phyloP scores from a whole-genome alignment of 2,113 vertebrate species.

The Capreolus pygargus region DNA sequence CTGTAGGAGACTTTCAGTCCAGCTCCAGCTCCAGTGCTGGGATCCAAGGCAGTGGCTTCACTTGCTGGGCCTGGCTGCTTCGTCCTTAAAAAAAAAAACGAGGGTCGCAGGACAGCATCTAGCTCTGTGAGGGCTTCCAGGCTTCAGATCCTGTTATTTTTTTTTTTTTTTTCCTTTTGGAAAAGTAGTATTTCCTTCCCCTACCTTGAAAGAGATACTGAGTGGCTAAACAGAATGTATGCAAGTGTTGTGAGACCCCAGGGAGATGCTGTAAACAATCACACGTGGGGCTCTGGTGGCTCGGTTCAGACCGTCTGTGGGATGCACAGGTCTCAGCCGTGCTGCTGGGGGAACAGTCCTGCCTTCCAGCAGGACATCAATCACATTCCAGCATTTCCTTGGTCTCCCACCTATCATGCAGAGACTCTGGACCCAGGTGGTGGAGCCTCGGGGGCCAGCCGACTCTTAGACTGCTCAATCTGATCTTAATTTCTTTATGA shows the following conservation, averaged over 20 bases:
- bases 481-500: not conserved
- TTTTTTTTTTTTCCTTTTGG: not conserved
- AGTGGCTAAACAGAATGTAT: not conserved
- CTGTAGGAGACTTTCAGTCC: not conserved
- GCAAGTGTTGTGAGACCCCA: not conserved
- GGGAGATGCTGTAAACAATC: not conserved
- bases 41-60: not conserved
- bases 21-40: not conserved
- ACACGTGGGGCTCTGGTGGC: fast-evolving
- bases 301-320: not conserved
- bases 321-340: fast-evolving
- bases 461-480: not conserved
- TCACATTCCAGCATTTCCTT: not conserved
- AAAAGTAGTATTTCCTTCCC: not conserved
- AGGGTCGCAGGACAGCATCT: not conserved
- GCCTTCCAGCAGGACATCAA: not conserved
- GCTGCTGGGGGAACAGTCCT: not conserved
- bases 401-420: not conserved
- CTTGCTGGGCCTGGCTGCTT: not conserved
- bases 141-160: not conserved
- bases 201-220: not conserved
- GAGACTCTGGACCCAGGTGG: fast-evolving
- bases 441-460: too few relatives aligned
- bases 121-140: not conserved
- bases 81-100: not conserved